phyloP scores from a whole-genome alignment of 2,113 vertebrate genomes.

The Egretta garzetta region DNA sequence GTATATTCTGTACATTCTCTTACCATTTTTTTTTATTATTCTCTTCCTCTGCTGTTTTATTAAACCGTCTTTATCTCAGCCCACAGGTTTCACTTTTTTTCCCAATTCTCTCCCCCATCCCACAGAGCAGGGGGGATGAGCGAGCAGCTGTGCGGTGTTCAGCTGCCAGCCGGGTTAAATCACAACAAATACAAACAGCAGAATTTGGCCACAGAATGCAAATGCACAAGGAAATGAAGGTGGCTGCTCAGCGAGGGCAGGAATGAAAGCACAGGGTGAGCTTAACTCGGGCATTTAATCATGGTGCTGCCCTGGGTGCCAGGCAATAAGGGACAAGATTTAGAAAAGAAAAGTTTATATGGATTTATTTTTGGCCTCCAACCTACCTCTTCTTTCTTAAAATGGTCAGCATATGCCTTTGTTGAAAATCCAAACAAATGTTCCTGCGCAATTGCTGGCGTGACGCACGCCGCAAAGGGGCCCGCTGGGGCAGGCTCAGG shows the following conservation, averaged over 20 bases:
- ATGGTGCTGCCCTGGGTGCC: neutral
- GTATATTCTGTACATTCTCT: too few species aligned
- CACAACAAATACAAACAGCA: neutral
- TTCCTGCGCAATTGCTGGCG: neutral
- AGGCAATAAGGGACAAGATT: neutral
- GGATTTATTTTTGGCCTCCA: neutral
- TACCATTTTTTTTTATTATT: too few species aligned
- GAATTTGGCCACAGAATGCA: neutral
- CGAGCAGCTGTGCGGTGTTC: too few species aligned
- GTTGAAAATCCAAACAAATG: neutral
- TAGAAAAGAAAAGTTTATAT: neutral
- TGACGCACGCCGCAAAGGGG: fast-evolving
- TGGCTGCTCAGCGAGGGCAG: neutral
- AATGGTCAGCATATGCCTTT: neutral
- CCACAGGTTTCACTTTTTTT: too few species aligned
- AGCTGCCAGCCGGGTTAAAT: too few species aligned
- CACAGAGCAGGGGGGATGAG: too few species aligned
- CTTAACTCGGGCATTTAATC: neutral
- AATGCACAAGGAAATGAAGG: neutral
- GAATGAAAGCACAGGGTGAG: neutral
- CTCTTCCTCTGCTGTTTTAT: too few species aligned
- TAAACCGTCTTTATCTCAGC: too few species aligned
- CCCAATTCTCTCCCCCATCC: too few species aligned
- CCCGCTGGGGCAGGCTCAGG: neutral
- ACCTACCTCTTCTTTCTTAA: neutral